phyloP scores from a whole-genome alignment of 2,113 vertebrate species.

The Bagarius yarrelli region DNA sequence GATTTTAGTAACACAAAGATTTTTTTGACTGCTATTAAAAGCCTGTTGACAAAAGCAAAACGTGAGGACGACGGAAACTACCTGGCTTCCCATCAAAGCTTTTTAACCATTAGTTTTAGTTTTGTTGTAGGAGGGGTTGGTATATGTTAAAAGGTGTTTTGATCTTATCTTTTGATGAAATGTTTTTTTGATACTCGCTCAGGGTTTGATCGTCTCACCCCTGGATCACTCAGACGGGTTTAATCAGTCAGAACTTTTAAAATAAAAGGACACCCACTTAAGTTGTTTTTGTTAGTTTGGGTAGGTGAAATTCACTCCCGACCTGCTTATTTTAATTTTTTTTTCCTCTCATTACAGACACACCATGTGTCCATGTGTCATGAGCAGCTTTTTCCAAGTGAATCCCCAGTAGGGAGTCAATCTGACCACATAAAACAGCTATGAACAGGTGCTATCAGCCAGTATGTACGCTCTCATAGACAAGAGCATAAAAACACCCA shows the following conservation, averaged over 20 bases:
- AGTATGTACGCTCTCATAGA: slow-evolving; percentile 17
- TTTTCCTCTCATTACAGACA: background rate
- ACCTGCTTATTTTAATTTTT: background rate
- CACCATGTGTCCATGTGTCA: background rate
- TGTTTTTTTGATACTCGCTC: slow-evolving; percentile 14
- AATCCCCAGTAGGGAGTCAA: slow-evolving; percentile 1
- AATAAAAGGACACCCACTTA: background rate
- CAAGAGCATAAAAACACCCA: slow-evolving; percentile 31
- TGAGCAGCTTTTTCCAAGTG: background rate
- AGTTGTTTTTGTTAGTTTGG: background rate
- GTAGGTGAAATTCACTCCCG: slow-evolving; percentile 11
- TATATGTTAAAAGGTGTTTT: background rate
- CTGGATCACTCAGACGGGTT: slow-evolving; percentile 4
- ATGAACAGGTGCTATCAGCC: slow-evolving; percentile 43
- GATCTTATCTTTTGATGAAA: background rate
- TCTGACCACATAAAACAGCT: slow-evolving; percentile 29
- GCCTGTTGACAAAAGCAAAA: slow-evolving; percentile 39
- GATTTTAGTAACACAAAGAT: too few relatives aligned
- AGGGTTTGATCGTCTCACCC: slow-evolving; percentile 1
- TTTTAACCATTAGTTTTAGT: slow-evolving; percentile 29
- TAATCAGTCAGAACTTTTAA: slow-evolving; percentile 8
- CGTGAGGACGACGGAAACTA: too few relatives aligned
- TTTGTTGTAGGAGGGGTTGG: slow-evolving; percentile 23
- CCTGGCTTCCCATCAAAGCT: slow-evolving; percentile 23
- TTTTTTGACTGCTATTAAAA: slow-evolving; percentile 40